Base-by-base conservation (phyloP, 2,797 vertebrate genomes). In the Gymnocypris eckloni region DNA sequence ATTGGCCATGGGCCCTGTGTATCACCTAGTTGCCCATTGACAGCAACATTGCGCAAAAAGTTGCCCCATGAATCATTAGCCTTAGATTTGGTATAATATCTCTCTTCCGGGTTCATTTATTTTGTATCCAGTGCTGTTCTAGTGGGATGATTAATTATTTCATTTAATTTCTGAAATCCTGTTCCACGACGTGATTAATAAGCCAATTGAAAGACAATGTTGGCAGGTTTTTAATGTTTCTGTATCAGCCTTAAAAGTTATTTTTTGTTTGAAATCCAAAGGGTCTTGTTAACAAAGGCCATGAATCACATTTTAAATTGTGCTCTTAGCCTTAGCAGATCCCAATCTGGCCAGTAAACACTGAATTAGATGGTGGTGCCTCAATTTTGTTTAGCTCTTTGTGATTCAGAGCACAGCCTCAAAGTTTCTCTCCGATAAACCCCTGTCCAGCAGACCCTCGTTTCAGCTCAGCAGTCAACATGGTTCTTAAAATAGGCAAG, bases 341-440 rank as follows among this genome's bases (percentile, higher is more conserved):
- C 22, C 73, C 33, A 52, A 28, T 41, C 45, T 3, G 13, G 22
- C 1, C 61, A 72, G 64, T 28, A 37, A 82, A n/a, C 41, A 72
- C 20, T 52, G 90, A 91, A 81, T 85, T 89, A 89, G 85, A 90
- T 87, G 76, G 71, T 83, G 87, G 89, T 67, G 86, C 86, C 80
- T 85, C 81, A 88, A 89, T 70, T 84, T 86, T 78, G 85, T 77
- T 59, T 79, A 87, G 78, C 91, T 92, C 90, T 88, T 94, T 94
- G 90, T 89, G 92, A 94, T 94, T 94, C 93, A 89, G 79, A 90
- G 91, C 92, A 92, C 92, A 93, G 89, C 87, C 83, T 41, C 80
- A 48, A 82, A 82, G 37, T 90, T 84, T 89, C 84, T 91, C 90
- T 87, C 87, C 92, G 90, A 93, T 89, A 91, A 93, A 91, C 86